phyloP scores from a whole-genome alignment of 2,888 invertebrate species.

The Drosophila engyochracea region DNA sequence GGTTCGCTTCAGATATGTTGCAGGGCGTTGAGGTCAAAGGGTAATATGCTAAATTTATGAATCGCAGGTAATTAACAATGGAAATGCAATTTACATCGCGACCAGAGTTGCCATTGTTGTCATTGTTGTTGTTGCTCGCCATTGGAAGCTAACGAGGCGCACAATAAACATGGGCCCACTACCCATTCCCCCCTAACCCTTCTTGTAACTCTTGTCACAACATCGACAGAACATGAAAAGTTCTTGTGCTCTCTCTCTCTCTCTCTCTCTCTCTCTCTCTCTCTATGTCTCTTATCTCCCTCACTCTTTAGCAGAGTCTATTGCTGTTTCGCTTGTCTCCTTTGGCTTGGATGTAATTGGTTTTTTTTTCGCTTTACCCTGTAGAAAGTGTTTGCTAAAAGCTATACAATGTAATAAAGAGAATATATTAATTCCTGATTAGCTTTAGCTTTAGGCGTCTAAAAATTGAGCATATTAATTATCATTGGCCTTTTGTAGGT shows the following conservation, averaged over 20 bases:
- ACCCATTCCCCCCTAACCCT: not conserved
- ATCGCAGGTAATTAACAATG: conserved; percentile 81
- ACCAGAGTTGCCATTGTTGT: conserved; percentile 57
- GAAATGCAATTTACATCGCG: conserved; percentile 77
- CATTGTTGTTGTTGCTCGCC: conserved; percentile 24
- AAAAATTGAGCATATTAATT: not conserved
- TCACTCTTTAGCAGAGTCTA: not conserved
- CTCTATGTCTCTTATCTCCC: not conserved
- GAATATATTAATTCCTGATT: conserved; percentile 1
- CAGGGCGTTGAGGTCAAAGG: conserved; percentile 46
- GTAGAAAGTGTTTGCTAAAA: not conserved
- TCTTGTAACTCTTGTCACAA: conserved; percentile 58
- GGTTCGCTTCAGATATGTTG: not conserved
- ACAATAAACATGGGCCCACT: conserved; percentile 56
- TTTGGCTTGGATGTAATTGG: conserved; percentile 67
- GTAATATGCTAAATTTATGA: conserved; percentile 66
- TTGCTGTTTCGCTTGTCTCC: conserved; percentile 33
- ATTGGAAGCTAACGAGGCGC: conserved; percentile 64
- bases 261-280: not conserved
- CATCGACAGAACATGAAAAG: conserved; percentile 72
- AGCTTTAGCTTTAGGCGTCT: not conserved
- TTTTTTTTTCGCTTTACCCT: conserved; percentile 43
- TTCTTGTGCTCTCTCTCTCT: conserved; percentile 15
- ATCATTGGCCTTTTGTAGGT: not conserved
- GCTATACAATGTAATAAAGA: not conserved